These are phyloP conservation scores for Falco concolor DNA, from an alignment of 2,797 vertebrate species.

Conservation along the genomic window DNA sequence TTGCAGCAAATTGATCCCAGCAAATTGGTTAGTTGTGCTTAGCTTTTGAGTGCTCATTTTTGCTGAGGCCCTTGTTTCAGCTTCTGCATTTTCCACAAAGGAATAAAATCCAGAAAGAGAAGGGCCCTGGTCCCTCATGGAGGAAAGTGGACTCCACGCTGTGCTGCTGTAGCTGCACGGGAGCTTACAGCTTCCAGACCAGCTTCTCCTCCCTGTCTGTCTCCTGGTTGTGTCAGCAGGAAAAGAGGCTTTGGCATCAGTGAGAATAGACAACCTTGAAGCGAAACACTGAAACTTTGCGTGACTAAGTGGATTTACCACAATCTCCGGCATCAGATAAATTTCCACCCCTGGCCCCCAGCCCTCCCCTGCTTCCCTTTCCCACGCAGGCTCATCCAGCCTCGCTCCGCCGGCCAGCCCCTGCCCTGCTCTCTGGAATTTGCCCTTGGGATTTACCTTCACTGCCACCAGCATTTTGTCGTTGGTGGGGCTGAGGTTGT, in stretches of 20 bases:
- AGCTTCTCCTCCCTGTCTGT: background rate
- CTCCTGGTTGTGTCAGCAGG: background rate
- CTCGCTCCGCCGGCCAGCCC: fast-evolving
- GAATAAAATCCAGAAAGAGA: background rate
- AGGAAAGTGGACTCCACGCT: background rate
- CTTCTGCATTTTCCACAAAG: background rate
- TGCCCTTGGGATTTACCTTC: conserved; percentile 79
- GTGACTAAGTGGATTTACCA: conserved; percentile 7
- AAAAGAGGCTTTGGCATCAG: background rate
- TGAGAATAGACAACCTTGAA: background rate
- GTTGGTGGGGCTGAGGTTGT: conserved; percentile 94
- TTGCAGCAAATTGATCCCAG: background rate
- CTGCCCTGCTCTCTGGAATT: background rate
- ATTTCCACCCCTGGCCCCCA: background rate
- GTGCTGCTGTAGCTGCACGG: background rate
- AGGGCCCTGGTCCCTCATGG: background rate
- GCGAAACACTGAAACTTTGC: background rate
- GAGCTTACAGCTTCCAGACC: background rate
- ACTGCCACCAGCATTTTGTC: conserved; percentile 98
- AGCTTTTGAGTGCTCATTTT: background rate
- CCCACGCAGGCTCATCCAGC: background rate
- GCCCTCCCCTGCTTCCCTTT: background rate
- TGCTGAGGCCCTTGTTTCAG: background rate
- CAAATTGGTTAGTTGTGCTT: background rate
- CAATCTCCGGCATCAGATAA: background rate